Evolutionary conservation across 2,797 vertebrate genomes (phyloP).

Genomic region (Odontamblyopus rebecca): DNA sequence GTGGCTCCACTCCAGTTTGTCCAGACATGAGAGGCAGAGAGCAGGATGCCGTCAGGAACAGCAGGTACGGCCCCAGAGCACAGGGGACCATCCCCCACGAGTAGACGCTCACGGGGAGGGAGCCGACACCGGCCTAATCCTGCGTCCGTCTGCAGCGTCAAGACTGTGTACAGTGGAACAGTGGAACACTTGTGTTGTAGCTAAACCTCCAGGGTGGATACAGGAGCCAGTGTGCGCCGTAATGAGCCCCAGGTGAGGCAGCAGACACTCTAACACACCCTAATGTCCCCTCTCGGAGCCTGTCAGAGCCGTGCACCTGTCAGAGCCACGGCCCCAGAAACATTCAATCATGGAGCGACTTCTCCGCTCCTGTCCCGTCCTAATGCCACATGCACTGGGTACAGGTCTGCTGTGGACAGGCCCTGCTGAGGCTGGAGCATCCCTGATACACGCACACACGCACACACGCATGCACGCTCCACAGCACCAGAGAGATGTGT

Average conservation of each 20-base stretch:
- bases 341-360: too few relatives aligned
- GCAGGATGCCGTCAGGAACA: neutral
- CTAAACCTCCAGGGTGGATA: conserved; percentile 10
- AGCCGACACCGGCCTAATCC: neutral
- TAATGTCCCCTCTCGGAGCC: neutral
- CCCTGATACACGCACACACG: neutral
- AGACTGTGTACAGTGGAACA: neutral
- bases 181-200: neutral
- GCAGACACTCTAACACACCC: neutral
- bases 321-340: neutral
- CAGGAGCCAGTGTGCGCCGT: neutral
- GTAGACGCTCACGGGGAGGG: neutral
- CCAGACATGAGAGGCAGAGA: too few relatives aligned
- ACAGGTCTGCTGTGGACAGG: too few relatives aligned
- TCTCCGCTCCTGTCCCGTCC: too few relatives aligned
- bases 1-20: conserved; percentile 44
- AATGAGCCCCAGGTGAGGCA: conserved; percentile 13
- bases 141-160: neutral
- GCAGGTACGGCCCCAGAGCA: neutral
- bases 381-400: too few relatives aligned
- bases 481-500: neutral
- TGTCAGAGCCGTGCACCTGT: neutral
- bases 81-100: neutral
- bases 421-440: neutral
- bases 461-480: neutral